Conservation (phyloP, 2,113 vertebrate species). For the Turdus rufiventris region DNA sequence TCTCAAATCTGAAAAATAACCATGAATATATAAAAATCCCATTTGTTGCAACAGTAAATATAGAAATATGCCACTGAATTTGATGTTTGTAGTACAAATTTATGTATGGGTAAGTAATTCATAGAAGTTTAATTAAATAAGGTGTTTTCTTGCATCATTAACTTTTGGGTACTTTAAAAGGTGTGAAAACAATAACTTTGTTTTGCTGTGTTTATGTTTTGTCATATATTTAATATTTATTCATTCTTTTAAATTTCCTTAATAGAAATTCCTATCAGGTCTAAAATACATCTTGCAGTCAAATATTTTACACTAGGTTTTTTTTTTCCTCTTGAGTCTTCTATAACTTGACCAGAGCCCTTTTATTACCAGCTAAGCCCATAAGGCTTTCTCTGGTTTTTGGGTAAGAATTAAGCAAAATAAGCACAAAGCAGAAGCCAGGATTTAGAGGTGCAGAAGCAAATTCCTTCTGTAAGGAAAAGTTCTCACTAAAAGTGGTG, state of each 20-base stretch:
- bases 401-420: not conserved
- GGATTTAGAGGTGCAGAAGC: not conserved
- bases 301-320: not conserved
- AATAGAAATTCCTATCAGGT: not conserved
- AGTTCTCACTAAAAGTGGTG: not conserved
- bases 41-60: not conserved
- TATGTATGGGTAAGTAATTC: not conserved
- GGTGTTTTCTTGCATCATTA: not conserved
- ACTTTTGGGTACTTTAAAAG: not conserved
- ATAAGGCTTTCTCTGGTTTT: not conserved
- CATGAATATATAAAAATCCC: not conserved
- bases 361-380: not conserved
- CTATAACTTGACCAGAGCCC: not conserved
- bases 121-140: not conserved
- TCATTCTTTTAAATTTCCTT: not conserved
- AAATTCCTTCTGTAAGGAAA: not conserved
- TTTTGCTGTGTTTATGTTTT: not conserved
- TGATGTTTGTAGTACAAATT: not conserved
- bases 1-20: not conserved
- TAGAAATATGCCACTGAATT: not conserved
- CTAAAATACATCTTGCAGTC: not conserved
- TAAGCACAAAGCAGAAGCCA: not conserved
- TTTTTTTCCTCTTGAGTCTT: not conserved
- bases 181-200: not conserved
- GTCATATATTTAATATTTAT: not conserved